Evolutionary conservation across 64 coral and sea anemone species (phyloP), one percentile per base, ranked within the genome.

Genomic region (Pocillopora verrucosa): DNA sequence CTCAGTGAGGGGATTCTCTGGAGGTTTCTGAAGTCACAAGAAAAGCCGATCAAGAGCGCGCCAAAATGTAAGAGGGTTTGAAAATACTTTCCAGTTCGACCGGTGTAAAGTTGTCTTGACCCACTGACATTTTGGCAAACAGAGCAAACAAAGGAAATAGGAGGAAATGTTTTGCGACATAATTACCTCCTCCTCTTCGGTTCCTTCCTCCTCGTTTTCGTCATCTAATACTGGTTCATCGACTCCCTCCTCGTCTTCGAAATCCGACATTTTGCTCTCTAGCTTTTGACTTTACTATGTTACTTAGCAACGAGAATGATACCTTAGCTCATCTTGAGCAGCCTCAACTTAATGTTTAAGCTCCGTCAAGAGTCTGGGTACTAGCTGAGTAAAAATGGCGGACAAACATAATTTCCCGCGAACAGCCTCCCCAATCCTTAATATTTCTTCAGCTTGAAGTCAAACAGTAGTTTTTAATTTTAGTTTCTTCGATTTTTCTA

Each of bases 221-320:
- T 92, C 96, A 74, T 98, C 96, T 75, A 98, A 86, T 3, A 98
- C 88, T 24, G 96, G 96, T 72, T 98, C 96, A 94, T 98, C 96
- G 19, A 98, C 96, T 35, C 96, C 96, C 65, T 98, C 96, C 74
- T 98, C 96, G 78, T 98, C 96, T 63, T 98, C 96, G 83, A 98
- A 98, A 35, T 98, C 96, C 36, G 96, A 98, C 96, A 98, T 98
- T 74, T 85, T 84, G 82, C 64, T 69, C 69, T 65, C 70, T 22
- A 13, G 45, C 17, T 13, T 69, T 72, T 11, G 20, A 19, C 9
- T 5, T 1, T 67, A 22, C 80, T 10, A 69, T n/a, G 82, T 84
- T 70, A 25, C 82, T 20, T 84, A 25, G 64, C 63, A 77, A 77
- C 75, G 51, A 9, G 41, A 51, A 37, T 3, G 38, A 13, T 25